Percentiles rank a stretch among this genome's conserved stretches.
Evolutionary conservation across 2,888 invertebrate species (phyloP).

Genomic region (Adineta ricciae): DNA sequence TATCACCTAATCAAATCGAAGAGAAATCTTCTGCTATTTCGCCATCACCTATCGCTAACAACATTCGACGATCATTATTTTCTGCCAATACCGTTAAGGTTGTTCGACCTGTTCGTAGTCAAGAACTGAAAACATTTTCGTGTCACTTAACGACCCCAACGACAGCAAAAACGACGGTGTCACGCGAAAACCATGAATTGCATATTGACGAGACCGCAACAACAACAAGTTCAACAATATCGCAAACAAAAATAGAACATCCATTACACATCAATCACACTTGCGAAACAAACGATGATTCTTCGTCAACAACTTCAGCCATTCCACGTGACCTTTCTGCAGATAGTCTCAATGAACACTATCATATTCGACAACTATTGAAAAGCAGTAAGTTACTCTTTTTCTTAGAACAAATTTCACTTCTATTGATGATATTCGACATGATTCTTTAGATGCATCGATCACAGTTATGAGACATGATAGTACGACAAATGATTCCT

Average conservation of each 20-base stretch:
- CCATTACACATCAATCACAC: neutral
- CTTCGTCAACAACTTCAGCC: neutral
- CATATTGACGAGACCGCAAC: neutral
- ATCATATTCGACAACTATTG: neutral
- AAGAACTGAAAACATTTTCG: neutral
- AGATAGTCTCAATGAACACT: neutral
- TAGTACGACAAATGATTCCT: neutral
- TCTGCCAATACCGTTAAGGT: neutral
- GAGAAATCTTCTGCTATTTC: neutral
- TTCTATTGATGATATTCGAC: no score
- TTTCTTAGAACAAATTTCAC: neutral
- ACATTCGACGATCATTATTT: slow-evolving; percentile 7
- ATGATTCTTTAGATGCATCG: neutral
- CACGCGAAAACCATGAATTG: neutral
- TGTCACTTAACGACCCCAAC: neutral
- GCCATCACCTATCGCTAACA: neutral
- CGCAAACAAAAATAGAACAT: neutral
- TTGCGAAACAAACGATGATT: neutral
- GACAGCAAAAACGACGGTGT: neutral
- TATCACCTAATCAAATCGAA: neutral
- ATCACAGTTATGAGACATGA: neutral
- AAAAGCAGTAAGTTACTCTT: neutral
- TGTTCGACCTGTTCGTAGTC: neutral
- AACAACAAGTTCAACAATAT: neutral
- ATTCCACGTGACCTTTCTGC: neutral